Conservation (phyloP, 2,797 vertebrate genomes). For the Anguilla anguilla region DNA sequence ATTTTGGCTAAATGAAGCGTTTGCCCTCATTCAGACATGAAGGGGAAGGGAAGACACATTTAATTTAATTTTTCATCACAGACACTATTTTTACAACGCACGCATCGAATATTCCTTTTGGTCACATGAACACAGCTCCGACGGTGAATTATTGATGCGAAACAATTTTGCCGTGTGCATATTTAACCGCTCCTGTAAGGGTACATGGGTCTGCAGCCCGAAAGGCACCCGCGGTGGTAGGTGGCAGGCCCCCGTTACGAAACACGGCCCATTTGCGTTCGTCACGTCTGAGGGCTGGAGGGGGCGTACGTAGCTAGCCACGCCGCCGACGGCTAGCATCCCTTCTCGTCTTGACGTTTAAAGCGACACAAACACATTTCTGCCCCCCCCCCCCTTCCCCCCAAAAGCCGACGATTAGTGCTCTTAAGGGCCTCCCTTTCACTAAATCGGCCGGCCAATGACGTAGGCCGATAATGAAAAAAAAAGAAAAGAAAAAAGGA, state of each 20-base stretch:
- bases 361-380: conserved; percentile 29
- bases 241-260: not conserved
- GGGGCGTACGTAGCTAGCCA: not conserved
- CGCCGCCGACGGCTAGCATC: conserved; percentile 26
- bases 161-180: conserved; percentile 28
- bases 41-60: not conserved
- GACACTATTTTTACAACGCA: conserved; percentile 29
- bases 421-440: conserved; percentile 21
- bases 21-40: not conserved
- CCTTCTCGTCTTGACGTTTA: conserved; percentile 36
- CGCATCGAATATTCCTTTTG: conserved; percentile 28
- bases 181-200: conserved; percentile 25
- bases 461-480: conserved; percentile 25
- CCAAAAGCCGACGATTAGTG: conserved; percentile 17
- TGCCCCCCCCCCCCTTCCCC: conserved; percentile 33
- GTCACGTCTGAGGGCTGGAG: conserved; percentile 2
- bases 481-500: conserved; percentile 37
- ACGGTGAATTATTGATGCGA: conserved; percentile 29
- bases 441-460: conserved; percentile 38
- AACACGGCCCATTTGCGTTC: conserved; percentile 23
- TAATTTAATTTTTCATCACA: conserved; percentile 6
- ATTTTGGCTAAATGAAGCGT: not conserved
- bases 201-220: not conserved
- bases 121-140: conserved; percentile 16
- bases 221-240: not conserved